Conservation (phyloP, 37 sponge, comb jelly and placozoan genomes). For the Theonella swinhoei region DNA sequence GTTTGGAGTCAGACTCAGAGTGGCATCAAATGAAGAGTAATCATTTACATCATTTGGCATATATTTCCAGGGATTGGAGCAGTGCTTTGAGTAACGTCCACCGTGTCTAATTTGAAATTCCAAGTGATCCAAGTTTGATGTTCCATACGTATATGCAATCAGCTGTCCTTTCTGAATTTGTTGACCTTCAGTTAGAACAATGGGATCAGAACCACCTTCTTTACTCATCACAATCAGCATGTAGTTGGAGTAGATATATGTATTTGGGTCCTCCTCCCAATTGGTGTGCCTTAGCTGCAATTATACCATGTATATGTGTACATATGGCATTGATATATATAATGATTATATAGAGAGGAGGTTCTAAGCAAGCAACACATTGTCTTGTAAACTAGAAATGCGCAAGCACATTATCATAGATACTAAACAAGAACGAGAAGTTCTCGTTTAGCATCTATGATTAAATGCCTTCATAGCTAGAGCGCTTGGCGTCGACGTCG, state of each 20-base stretch:
- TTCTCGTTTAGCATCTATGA: no score
- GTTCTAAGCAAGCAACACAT: no score
- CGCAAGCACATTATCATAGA: no score
- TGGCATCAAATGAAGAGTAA: constrained; percentile 7
- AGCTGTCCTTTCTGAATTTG: constrained; percentile 1
- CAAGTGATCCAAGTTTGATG: background rate
- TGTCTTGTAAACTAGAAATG: no score
- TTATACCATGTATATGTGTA: no score
- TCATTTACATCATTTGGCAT: background rate
- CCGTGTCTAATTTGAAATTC: constrained; percentile 19
- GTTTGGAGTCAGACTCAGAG: background rate
- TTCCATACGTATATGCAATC: background rate
- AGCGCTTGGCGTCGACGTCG: no score
- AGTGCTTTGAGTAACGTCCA: background rate
- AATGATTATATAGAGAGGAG: no score
- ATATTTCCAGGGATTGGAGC: constrained; percentile 25
- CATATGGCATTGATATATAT: no score
- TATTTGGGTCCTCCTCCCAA: background rate
- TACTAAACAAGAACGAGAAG: no score
- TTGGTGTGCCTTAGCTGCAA: background rate
- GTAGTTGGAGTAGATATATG: constrained; percentile 10
- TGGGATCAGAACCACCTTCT: background rate
- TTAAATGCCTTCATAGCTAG: no score
- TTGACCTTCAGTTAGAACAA: background rate
- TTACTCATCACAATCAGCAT: background rate